These are phyloP conservation scores for Anhinga anhinga DNA, from an alignment of 2,113 vertebrate species.

Conservation along the genomic window DNA sequence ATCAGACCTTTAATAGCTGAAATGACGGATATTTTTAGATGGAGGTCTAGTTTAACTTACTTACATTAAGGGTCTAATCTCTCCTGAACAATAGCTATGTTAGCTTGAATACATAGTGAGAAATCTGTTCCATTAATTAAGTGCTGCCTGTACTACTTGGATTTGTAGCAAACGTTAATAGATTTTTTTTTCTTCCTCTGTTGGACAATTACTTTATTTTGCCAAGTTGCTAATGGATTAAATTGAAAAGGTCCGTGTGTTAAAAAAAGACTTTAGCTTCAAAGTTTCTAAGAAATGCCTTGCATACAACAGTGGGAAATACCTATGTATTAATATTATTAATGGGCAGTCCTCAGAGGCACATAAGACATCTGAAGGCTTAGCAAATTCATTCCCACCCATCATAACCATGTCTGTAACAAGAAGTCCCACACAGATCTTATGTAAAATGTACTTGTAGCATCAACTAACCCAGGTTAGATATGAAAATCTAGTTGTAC, in stretches of 20 bases:
- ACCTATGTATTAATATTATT: constrained; percentile 47
- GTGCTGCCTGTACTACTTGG: constrained; percentile 51
- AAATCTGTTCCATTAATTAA: constrained; percentile 70
- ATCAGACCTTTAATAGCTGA: constrained; percentile 61
- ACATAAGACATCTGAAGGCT: background rate
- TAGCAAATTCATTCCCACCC: constrained; percentile 17
- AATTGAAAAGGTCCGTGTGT: background rate
- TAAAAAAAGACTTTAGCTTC: constrained; percentile 36
- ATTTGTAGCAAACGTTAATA: constrained; percentile 65
- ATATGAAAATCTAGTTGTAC: background rate
- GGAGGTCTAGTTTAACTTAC: constrained; percentile 69
- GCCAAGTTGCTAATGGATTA: constrained; percentile 58
- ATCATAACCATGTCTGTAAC: background rate
- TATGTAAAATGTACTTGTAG: background rate
- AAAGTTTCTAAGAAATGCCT: constrained; percentile 45
- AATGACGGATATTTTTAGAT: constrained; percentile 71
- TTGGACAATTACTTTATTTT: constrained; percentile 68
- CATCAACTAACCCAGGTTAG: background rate
- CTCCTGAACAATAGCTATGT: constrained; percentile 58
- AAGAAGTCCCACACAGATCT: background rate
- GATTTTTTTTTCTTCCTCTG: constrained; percentile 57
- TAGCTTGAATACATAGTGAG: constrained; percentile 62
- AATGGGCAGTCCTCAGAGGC: constrained; percentile 28
- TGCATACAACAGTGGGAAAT: constrained; percentile 25
- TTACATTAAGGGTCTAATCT: constrained; percentile 64